phyloP scores from a whole-genome alignment of 2,113 vertebrate species.

The Salvelinus namaycush region DNA sequence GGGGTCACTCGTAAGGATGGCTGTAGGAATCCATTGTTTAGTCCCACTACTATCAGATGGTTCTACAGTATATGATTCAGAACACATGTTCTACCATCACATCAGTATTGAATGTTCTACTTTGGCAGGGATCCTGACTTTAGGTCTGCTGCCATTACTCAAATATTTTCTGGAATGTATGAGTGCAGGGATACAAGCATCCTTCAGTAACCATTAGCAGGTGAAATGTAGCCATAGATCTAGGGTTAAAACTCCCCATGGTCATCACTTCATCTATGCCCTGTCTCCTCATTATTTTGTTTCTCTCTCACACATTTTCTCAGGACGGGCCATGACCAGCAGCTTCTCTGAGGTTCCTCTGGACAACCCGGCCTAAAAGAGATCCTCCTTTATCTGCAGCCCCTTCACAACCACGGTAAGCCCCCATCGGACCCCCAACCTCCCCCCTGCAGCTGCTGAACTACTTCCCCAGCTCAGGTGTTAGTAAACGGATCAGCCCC shows the following conservation, averaged over 20 bases:
- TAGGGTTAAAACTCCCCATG: not conserved
- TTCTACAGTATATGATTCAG: no score
- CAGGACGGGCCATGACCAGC: constrained; percentile 14
- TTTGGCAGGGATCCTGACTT: not conserved
- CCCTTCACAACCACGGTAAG: constrained; percentile 44
- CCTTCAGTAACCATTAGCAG: no score
- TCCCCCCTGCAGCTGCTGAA: constrained; percentile 40
- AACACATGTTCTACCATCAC: not conserved
- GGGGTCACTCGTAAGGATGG: not conserved
- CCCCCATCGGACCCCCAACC: not conserved
- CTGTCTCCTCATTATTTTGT: not conserved
- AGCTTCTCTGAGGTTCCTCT: constrained; percentile 51
- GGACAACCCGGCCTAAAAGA: constrained; percentile 44
- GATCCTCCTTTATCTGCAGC: not conserved
- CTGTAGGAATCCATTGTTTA: not conserved
- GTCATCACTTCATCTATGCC: not conserved
- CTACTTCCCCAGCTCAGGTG: constrained; percentile 38
- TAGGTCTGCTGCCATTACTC: not conserved
- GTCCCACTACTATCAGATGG: no score
- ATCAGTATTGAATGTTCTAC: not conserved
- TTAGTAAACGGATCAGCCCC: constrained; percentile 27
- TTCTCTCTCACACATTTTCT: not conserved
- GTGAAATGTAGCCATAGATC: not conserved
- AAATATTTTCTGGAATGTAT: no score
- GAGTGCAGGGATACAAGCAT: no score